Percentiles rank a stretch among this genome's conserved stretches.
phyloP scores from a whole-genome alignment of 2,888 invertebrate genomes.

The Epirrhoe alternata region DNA sequence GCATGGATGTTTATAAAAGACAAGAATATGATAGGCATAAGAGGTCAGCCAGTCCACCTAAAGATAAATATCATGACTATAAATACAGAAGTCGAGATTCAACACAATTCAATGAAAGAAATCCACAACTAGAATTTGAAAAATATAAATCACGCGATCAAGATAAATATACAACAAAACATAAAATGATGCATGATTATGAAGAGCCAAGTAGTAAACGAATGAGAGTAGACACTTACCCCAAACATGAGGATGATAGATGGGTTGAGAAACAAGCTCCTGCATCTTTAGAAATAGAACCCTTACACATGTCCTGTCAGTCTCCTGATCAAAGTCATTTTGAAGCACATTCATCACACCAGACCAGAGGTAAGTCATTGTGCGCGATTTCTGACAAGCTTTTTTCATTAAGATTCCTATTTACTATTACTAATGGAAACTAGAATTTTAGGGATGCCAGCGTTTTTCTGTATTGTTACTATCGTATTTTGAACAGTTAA shows the following conservation, averaged over 20 bases:
- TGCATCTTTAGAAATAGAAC: slow-evolving; percentile 38
- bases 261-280: slow-evolving; percentile 41
- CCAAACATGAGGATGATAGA: slow-evolving; percentile 45
- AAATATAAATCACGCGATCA: slow-evolving; percentile 42
- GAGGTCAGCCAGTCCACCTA: slow-evolving; percentile 57
- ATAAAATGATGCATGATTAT: slow-evolving; percentile 54
- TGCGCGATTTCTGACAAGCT: neutral
- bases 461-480: too few species aligned
- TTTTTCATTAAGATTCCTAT: too few species aligned
- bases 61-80: slow-evolving; percentile 46
- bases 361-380: slow-evolving; percentile 59
- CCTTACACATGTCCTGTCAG: slow-evolving; percentile 59
- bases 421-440: too few species aligned
- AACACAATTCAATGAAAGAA: slow-evolving; percentile 37
- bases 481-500: neutral
- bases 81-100: slow-evolving; percentile 33
- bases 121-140: slow-evolving; percentile 46
- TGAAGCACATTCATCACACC: slow-evolving; percentile 45
- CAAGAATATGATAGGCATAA: slow-evolving; percentile 53
- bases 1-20: slow-evolving; percentile 50
- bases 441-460: too few species aligned
- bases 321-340: slow-evolving; percentile 66
- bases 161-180: slow-evolving; percentile 53
- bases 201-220: slow-evolving; percentile 64
- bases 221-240: slow-evolving; percentile 51